Evolutionary conservation across 2,888 invertebrate species (phyloP), one percentile per base, ranked within the genome.

Genomic region (Achlya flavicornis): DNA sequence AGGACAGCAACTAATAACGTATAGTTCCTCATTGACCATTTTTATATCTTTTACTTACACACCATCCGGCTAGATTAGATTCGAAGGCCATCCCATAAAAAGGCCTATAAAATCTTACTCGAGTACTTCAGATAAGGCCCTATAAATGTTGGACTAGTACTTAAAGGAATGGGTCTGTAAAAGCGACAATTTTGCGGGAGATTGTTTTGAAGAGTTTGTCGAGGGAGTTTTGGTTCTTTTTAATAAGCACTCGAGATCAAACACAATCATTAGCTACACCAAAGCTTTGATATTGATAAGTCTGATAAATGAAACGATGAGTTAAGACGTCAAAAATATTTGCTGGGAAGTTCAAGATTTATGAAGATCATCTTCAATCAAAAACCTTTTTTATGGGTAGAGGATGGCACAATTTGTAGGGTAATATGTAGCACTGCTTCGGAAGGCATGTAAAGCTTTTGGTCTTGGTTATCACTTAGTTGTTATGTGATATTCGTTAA

Each of bases 1-100:
- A 26, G 26, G 26, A 26, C 26, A 7, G 14, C 7, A 48, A 7
- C 8, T 48, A 48, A 48, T 48, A 16, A 19, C n/a, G 19, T 53
- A n/a, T 46, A 53, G 62, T 64, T 61, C 61, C 67, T 69, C 63
- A 68, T 68, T 61, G 58, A 61, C 46, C 65, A 41, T 60, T 61
- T 77, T 78, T 76, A 79, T 63, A 71, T 41, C 66, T 66, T 76
- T 68, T 75, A 75, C 71, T 4, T 48, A 16, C 53, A 53, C 16
- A 53, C 53, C n/a, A 19, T 53, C 53, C 16, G 63, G 72, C 64
- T 75, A 85, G 86, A 86, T 86, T 81, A 84, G 77, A 84, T 83
- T 77, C 75, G 64, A 73, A 74, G 71, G 74, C 68, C 68, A 66
- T 63, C 63, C 72, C 64, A 73, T 85, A 87, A 86, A 87, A 72